Evolutionary conservation across 2,797 vertebrate genomes (phyloP).

Genomic region (Acridotheres tristis): DNA sequence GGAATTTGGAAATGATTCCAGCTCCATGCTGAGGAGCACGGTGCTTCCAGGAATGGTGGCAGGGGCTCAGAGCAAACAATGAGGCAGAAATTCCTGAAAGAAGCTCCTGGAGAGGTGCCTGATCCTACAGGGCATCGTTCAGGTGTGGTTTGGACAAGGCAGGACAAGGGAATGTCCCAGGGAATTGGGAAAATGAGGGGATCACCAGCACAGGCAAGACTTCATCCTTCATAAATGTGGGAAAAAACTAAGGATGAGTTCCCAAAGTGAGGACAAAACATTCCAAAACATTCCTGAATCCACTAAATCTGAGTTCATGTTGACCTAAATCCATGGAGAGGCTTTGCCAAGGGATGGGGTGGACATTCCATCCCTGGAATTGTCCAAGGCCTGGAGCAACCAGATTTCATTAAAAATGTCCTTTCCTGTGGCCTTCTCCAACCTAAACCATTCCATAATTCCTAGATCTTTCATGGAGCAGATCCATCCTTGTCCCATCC

Average conservation of each 20-base stretch:
- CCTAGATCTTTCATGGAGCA: background rate
- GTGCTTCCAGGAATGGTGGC: fast-evolving
- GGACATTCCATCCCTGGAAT: background rate
- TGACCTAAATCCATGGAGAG: background rate
- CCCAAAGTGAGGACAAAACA: no score
- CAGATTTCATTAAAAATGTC: no score
- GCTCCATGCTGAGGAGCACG: no score
- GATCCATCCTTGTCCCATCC: background rate
- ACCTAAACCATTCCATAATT: background rate
- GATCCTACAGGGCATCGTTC: fast-evolving
- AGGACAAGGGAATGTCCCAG: background rate
- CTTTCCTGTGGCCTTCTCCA: background rate
- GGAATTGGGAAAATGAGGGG: fast-evolving
- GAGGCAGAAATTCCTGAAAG: background rate
- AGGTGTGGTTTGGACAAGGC: background rate
- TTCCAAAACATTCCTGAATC: background rate
- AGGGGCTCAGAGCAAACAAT: background rate
- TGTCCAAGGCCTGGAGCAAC: background rate
- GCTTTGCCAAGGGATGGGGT: background rate
- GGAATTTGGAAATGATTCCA: background rate
- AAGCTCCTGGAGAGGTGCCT: fast-evolving
- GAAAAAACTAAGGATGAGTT: background rate
- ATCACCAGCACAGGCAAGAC: background rate
- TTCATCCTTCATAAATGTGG: background rate
- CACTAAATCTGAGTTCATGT: background rate